Evolutionary conservation across 2,113 vertebrate species (phyloP).

Genomic region (Pampusana beccarii): DNA sequence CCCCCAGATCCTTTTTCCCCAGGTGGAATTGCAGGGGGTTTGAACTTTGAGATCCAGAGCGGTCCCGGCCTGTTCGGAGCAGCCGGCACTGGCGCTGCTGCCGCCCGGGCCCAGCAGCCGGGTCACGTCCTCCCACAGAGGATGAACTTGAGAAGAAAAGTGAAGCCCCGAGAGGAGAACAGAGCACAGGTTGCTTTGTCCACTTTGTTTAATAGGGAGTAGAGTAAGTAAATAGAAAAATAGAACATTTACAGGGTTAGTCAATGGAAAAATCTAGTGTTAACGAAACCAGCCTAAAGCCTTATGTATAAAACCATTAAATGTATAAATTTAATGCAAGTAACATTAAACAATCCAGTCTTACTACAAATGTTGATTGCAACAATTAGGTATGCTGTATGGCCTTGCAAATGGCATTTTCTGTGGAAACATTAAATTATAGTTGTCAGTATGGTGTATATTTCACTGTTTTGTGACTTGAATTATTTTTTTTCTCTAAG

Average conservation of each 20-base stretch:
- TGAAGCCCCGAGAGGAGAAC: background rate
- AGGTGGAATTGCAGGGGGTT: too few relatives aligned
- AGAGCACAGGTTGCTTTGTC: background rate
- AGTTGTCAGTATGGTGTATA: background rate
- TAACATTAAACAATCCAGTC: background rate
- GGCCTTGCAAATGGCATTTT: background rate
- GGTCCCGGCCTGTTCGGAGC: fast-evolving
- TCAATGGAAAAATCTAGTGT: background rate
- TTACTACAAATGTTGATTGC: background rate
- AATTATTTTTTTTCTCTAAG: background rate
- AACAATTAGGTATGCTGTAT: background rate
- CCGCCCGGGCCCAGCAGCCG: background rate
- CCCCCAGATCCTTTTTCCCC: too few relatives aligned
- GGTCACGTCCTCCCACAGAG: background rate
- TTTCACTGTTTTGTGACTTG: constrained; percentile 4
- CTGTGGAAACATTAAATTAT: background rate
- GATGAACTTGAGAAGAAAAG: background rate
- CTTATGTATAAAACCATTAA: background rate
- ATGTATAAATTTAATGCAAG: background rate
- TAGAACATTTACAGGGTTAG: background rate
- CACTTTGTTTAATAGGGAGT: background rate
- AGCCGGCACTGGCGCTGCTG: fast-evolving
- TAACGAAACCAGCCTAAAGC: background rate
- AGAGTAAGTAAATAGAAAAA: background rate
- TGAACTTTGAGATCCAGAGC: too few relatives aligned